Conservation (phyloP, 2,888 invertebrate genomes). For the Pharmacophagus antenor region DNA sequence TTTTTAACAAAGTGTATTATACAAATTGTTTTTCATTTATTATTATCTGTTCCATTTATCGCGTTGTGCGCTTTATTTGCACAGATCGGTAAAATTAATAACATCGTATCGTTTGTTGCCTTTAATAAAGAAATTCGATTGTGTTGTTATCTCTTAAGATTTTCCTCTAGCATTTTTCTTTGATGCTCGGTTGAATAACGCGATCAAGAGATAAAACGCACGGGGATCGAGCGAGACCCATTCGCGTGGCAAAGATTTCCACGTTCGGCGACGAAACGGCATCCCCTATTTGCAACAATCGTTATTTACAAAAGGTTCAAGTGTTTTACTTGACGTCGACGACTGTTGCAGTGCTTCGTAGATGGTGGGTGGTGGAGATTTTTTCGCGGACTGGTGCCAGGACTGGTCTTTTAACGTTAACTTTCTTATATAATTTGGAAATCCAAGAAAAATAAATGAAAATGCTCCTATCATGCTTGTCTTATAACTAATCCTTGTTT, state of each 20-base stretch:
- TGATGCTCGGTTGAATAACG: constrained; percentile 74
- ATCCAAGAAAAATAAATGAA: not conserved
- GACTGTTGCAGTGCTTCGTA: constrained; percentile 5
- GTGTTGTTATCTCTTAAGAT: constrained; percentile 64
- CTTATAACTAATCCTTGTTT: no score
- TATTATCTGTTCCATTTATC: constrained; percentile 10
- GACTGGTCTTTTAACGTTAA: not conserved
- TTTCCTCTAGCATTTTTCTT: constrained; percentile 67
- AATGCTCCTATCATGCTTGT: no score
- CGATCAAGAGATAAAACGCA: constrained; percentile 76
- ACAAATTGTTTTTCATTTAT: constrained; percentile 10
- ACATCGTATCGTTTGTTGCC: constrained; percentile 11
- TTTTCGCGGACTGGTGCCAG: not conserved
- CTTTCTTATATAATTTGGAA: not conserved
- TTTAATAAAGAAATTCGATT: constrained; percentile 45
- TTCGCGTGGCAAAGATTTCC: constrained; percentile 57
- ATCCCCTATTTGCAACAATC: constrained; percentile 33
- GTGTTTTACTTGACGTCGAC: constrained; percentile 37
- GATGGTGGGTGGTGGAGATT: not conserved
- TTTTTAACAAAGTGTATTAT: constrained; percentile 15
- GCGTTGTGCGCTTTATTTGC: constrained; percentile 6
- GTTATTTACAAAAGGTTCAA: constrained; percentile 50
- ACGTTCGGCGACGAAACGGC: constrained; percentile 28
- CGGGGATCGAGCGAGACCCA: constrained; percentile 53
- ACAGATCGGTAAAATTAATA: constrained; percentile 15